Evolutionary conservation across 2,113 vertebrate genomes (phyloP).

Genomic region (Serinus canaria): DNA sequence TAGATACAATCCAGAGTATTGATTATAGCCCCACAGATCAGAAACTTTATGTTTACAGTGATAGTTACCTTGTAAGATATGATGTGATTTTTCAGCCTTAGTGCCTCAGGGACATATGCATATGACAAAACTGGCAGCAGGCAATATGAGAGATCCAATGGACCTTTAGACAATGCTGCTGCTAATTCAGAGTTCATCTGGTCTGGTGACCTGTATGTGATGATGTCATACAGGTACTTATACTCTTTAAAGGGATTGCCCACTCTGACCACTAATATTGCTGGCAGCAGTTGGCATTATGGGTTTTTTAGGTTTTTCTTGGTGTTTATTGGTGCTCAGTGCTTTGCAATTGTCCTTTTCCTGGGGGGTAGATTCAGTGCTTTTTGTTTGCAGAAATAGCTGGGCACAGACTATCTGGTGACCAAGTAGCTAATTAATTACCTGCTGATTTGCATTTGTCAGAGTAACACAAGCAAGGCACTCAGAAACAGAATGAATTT

Average conservation of each 20-base stretch:
- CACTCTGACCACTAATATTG: neutral
- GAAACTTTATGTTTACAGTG: constrained; percentile 73
- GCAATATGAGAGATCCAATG: neutral
- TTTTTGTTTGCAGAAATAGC: neutral
- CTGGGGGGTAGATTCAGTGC: neutral
- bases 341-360: neutral
- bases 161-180: neutral
- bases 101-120: neutral
- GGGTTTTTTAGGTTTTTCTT: neutral
- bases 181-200: neutral
- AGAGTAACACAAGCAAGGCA: neutral
- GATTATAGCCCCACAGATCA: constrained; percentile 75
- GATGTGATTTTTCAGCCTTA: constrained; percentile 40
- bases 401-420: neutral
- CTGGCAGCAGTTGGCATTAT: neutral
- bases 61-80: constrained; percentile 73
- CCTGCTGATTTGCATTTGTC: neutral
- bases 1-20: constrained; percentile 73
- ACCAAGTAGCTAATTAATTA: neutral
- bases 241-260: neutral
- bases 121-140: neutral
- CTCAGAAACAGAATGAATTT: constrained; percentile 10
- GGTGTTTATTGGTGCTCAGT: neutral
- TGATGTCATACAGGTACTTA: neutral
- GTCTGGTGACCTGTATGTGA: neutral